Percentiles rank a stretch among this genome's conserved stretches.
Conservation (phyloP, 2,113 vertebrate species). For the Semnornis frantzii region DNA sequence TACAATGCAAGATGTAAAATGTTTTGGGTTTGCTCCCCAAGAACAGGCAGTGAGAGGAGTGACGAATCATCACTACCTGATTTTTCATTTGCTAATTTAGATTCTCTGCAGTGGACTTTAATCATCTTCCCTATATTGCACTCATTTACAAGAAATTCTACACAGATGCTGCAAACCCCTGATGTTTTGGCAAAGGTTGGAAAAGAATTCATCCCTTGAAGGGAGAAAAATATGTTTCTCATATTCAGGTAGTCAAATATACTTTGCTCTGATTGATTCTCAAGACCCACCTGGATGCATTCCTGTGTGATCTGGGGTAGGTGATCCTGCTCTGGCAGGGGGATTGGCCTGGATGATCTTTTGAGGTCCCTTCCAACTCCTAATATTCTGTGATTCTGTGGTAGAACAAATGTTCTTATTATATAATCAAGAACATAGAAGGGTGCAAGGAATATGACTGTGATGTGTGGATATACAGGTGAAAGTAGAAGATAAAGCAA, state of each 20-base stretch:
- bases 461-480: background rate
- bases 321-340: no score
- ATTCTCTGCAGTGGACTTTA: background rate
- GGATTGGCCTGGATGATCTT: no score
- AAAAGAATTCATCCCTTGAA: background rate
- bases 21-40: background rate
- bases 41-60: background rate
- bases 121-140: background rate
- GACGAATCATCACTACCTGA: background rate
- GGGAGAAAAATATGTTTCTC: background rate
- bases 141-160: background rate
- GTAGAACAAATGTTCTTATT: background rate
- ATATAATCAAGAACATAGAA: background rate
- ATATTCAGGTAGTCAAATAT: background rate
- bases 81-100: background rate
- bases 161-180: background rate
- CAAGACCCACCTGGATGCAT: no score
- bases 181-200: background rate
- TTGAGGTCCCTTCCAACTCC: no score
- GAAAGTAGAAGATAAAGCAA: background rate
- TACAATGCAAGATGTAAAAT: background rate
- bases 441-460: background rate
- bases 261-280: background rate
- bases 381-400: no score
- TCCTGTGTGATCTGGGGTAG: no score